Base-by-base conservation (phyloP, 1,140 invertebrate species). In the Diorhabda carinulata region DNA sequence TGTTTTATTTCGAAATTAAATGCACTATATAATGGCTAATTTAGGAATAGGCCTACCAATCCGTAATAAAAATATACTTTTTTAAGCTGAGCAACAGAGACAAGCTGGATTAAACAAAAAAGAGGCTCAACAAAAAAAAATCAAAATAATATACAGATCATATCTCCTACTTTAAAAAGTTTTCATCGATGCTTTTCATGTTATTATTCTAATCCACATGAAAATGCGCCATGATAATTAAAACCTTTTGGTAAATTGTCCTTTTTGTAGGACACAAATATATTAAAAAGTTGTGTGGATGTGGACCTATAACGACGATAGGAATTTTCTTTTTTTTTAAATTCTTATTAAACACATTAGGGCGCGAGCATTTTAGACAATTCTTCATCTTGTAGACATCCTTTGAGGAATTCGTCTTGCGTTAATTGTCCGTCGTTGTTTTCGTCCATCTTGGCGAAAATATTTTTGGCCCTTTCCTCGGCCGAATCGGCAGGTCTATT, bases 381-480 rank as follows among this genome's bases (percentile, higher is more conserved):
- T 79, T 97, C 94, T 82, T 97, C 96, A 81, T 99, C 98, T 81
- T 98, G 95, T 77, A 99, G 89, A 82, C 98, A 99, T 60, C 98
- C 98, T 82, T 98, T 97, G 43, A 99, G 90, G 84, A 99, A 99
- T 84, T 99, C 98, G 71, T 99, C 95, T 83, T 98, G 94, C 57
- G 96, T 98, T 76, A 99, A 87, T 80, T 98, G 96, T 59, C 96
- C 96, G 83, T 99, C 97, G 83, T 96, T 96, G 86, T 99, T 98
- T 81, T 96, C 92, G 81, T 99, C 97, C 97, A 99, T 98, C 84
- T 98, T 98, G 60, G 94, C 93, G 84, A 99, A 99, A 74, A 99
- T 99, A 82, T 97, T 98, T 84, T 97, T 96, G 69, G 97, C 97
- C 74, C 97, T 86, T 80, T 98, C 96, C 80, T 98, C 95, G 8